phyloP scores from a whole-genome alignment of 2,113 vertebrate species.

The Hystrix cristata region DNA sequence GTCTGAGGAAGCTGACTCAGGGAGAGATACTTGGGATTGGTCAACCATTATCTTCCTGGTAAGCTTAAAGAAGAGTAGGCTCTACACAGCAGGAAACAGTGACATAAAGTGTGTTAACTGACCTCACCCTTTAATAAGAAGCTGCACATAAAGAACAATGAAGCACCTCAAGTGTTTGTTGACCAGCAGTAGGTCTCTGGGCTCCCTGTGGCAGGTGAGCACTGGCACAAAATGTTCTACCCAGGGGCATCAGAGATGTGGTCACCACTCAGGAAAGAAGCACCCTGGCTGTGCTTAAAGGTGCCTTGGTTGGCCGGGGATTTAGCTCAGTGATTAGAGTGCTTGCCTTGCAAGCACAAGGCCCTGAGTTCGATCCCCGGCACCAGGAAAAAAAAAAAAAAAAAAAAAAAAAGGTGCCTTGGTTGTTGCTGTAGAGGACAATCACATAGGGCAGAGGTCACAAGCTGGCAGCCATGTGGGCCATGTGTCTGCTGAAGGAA shows the following conservation, averaged over 20 bases:
- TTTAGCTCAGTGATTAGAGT: no score
- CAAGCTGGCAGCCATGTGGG: not conserved
- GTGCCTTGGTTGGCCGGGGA: not conserved
- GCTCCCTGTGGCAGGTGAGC: not conserved
- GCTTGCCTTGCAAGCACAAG: no score
- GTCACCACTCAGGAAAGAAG: not conserved
- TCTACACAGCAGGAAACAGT: not conserved
- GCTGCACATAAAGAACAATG: not conserved
- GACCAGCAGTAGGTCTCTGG: not conserved
- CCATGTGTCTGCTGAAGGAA: not conserved
- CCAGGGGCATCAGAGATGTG: not conserved
- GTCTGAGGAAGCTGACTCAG: not conserved
- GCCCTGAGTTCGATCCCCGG: no score
- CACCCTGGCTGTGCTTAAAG: not conserved
- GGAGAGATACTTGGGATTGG: not conserved
- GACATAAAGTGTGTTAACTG: constrained; percentile 15
- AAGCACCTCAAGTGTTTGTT: not conserved
- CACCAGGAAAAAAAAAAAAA: no score
- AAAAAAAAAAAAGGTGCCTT: not conserved
- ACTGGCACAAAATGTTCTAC: not conserved
- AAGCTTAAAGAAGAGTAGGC: not conserved
- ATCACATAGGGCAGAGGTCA: not conserved
- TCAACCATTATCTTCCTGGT: not conserved
- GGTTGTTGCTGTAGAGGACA: not conserved
- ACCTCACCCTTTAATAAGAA: constrained; percentile 24